Percentiles rank a stretch among this genome's conserved stretches.
These are phyloP conservation scores for Marcusenius ussheri DNA, from an alignment of 2,113 vertebrate genomes.

Conservation along the genomic window DNA sequence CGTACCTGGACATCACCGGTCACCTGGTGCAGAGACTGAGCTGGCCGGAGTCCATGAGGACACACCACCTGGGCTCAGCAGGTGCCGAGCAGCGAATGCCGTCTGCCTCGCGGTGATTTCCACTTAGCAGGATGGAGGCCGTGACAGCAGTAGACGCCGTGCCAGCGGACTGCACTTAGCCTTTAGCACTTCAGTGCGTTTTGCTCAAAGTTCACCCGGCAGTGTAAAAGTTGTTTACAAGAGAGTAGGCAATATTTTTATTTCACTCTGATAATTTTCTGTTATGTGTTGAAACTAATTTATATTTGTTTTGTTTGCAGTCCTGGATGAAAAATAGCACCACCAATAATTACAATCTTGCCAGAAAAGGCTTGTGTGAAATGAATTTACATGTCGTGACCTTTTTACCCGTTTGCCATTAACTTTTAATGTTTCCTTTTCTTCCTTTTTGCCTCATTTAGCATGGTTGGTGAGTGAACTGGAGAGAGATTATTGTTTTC, in stretches of 20 bases:
- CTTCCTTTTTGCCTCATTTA: not conserved
- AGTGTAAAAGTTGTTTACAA: not conserved
- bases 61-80: slow-evolving; percentile 49
- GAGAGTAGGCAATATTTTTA: not conserved
- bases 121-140: not conserved
- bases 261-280: not conserved
- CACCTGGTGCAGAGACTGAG: slow-evolving; percentile 75
- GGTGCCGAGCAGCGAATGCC: slow-evolving; percentile 36
- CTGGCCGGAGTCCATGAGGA: slow-evolving; percentile 76
- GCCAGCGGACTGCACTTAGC: not conserved
- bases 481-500: not conserved
- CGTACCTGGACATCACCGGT: slow-evolving; percentile 88
- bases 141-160: not conserved
- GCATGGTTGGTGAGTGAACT: not conserved
- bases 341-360: not conserved
- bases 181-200: not conserved
- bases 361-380: not conserved
- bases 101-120: not conserved
- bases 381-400: not conserved
- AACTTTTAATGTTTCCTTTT: not conserved
- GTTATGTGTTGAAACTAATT: not conserved
- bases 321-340: not conserved
- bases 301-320: not conserved
- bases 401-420: not conserved
- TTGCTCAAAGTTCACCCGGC: not conserved